Evolutionary conservation across 2,888 invertebrate genomes (phyloP), one percentile per base, ranked within the genome.

Genomic region (Caenorhabditis imperialis): DNA sequence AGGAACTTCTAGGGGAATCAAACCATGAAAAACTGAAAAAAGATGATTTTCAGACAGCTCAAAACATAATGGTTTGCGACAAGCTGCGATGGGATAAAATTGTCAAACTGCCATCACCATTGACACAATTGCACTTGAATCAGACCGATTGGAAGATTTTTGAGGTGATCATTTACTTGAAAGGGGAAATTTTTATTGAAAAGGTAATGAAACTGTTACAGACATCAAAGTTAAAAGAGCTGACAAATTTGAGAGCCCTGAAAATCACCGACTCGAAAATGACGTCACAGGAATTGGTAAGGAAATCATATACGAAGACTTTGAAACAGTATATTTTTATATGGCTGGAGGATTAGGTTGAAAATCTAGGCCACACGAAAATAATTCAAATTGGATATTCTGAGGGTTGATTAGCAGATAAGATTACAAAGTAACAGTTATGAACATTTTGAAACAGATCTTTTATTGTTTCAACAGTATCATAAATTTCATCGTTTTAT

Each of bases 91-190:
- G 75, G 37, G 79, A 79, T 42, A 72, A 74, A 14, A 25, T 79
- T 1, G 70, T 44, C n/a, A 60, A 54, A 20, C 33, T 79, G 33
- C 79, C 79, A 8, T 47, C 54, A 0, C 70, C 77, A 2, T 18
- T 79, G 27, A 79, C 79, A 3, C 61, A 75, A 42, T 54, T 79
- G 23, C 55, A 63, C 14, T 51, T 79, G 55, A 71, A 70, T 44
- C 60, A 73, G n/a, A 72, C 77, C 18, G 73, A 75, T 55, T 79
- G 79, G 79, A 78, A 76, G 48, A 25, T 42, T 30, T 78, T 74
- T 16, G 48, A 61, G 6, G 65, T 61, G 6, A 7, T 37, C 47
- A 33, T 42, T 1, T 25, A 33, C 10, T 12, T 23, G 8, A 35
- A 33, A 16, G 33, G 35, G 16, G 42, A 47, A 33, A 55, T 48